Percentiles rank a stretch among this genome's conserved stretches.
Evolutionary conservation across 2,888 invertebrate species (phyloP).

Genomic region (Meteorus cinctellus): DNA sequence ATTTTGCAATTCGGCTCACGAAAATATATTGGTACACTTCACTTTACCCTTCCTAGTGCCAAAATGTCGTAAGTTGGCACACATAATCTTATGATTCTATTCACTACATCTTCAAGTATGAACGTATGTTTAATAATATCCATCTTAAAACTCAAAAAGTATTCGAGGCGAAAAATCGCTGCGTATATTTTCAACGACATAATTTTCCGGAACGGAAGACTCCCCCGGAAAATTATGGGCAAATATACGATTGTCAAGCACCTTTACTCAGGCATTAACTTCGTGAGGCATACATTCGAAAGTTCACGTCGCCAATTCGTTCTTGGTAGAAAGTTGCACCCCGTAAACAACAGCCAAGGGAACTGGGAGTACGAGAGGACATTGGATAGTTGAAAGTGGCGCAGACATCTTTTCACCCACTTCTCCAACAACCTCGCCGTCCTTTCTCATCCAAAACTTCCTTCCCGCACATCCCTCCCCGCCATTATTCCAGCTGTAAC

Average conservation of each 20-base stretch:
- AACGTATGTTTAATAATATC: background rate
- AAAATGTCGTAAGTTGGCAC: too few relatives aligned
- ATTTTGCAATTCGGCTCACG: too few relatives aligned
- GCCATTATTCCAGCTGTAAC: conserved; percentile 32
- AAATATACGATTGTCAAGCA: conserved; percentile 43
- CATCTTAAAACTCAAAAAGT: conserved; percentile 16
- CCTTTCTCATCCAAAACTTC: conserved; percentile 19
- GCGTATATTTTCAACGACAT: conserved; percentile 31
- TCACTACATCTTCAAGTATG: background rate
- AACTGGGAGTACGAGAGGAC: conserved; percentile 20
- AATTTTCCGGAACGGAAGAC: conserved; percentile 34
- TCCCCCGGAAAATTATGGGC: conserved; percentile 27
- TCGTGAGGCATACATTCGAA: conserved; percentile 63
- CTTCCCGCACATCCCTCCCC: conserved; percentile 9
- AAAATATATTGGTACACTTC: too few relatives aligned
- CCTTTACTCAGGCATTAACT: conserved; percentile 62
- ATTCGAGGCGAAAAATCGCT: conserved; percentile 34
- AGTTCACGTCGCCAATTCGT: conserved; percentile 65
- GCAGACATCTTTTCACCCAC: conserved; percentile 47
- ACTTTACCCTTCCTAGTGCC: too few relatives aligned
- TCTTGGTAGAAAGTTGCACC: conserved; percentile 62
- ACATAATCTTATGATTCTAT: too few relatives aligned
- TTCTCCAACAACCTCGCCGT: conserved; percentile 35
- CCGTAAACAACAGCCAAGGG: conserved; percentile 64
- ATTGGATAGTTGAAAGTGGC: conserved; percentile 36